Conservation (phyloP, 2,888 invertebrate genomes). For the Amphipoea oculea region DNA sequence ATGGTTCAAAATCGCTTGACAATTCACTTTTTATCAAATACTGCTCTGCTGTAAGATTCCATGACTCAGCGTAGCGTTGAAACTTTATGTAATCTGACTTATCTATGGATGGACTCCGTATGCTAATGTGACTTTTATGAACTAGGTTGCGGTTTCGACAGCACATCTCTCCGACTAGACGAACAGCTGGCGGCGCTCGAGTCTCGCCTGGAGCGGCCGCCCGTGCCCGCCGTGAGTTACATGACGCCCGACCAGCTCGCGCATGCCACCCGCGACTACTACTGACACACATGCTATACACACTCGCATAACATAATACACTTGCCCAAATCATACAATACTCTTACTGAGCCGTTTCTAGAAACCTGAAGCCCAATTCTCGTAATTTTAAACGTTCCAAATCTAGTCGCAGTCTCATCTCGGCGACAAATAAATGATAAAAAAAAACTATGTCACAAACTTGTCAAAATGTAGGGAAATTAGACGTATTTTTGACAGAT, state of each 20-base stretch:
- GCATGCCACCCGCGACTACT: conserved; percentile 74
- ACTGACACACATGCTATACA: conserved; percentile 71
- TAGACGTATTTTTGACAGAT: background rate
- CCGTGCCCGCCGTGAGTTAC: conserved; percentile 91
- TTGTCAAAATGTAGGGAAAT: too few relatives aligned
- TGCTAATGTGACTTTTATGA: background rate
- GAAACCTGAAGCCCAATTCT: background rate
- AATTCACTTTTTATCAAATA: background rate
- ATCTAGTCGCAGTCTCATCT: background rate
- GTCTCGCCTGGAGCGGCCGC: conserved; percentile 93
- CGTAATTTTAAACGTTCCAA: background rate
- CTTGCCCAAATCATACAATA: background rate
- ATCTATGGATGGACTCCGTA: background rate
- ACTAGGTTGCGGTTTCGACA: conserved; percentile 91
- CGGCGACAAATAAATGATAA: background rate
- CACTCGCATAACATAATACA: conserved; percentile 2
- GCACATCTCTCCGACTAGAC: conserved; percentile 94
- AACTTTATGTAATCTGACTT: background rate
- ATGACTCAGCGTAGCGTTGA: background rate
- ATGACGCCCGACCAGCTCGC: conserved; percentile 70
- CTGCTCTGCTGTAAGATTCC: background rate
- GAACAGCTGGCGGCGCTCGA: conserved; percentile 95
- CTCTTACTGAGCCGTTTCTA: background rate
- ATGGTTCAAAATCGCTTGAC: background rate
- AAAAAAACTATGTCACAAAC: background rate